Conservation (phyloP, 2,797 vertebrate species). For the Lutjanus campechanus region DNA sequence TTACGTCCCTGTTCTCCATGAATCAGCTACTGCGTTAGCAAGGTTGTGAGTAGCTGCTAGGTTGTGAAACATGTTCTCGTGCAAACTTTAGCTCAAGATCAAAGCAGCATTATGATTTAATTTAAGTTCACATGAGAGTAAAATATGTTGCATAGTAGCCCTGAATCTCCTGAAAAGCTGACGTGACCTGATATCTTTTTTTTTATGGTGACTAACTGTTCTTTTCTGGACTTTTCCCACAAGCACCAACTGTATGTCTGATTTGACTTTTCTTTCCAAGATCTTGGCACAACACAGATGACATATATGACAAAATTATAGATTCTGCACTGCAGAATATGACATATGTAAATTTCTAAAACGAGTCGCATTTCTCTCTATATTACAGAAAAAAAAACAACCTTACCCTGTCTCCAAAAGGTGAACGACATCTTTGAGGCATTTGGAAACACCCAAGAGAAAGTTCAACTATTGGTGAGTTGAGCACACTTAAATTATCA, state of each 20-base stretch:
- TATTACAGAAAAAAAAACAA: neutral
- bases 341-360: neutral
- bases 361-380: neutral
- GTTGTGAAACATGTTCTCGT: neutral
- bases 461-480: neutral
- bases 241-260: neutral
- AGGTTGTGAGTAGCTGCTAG: neutral
- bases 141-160: neutral
- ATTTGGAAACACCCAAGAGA: neutral
- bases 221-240: neutral
- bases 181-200: neutral
- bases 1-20: neutral
- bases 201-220: neutral
- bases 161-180: neutral
- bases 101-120: neutral
- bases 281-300: too few species aligned
- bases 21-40: neutral
- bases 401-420: neutral
- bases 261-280: neutral
- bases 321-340: neutral
- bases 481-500: neutral
- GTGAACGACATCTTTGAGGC: neutral
- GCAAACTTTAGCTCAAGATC: neutral
- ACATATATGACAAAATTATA: neutral
- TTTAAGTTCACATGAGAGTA: neutral